phyloP scores from a whole-genome alignment of 1,140 invertebrate species.

The Atopsyche davidsoni region DNA sequence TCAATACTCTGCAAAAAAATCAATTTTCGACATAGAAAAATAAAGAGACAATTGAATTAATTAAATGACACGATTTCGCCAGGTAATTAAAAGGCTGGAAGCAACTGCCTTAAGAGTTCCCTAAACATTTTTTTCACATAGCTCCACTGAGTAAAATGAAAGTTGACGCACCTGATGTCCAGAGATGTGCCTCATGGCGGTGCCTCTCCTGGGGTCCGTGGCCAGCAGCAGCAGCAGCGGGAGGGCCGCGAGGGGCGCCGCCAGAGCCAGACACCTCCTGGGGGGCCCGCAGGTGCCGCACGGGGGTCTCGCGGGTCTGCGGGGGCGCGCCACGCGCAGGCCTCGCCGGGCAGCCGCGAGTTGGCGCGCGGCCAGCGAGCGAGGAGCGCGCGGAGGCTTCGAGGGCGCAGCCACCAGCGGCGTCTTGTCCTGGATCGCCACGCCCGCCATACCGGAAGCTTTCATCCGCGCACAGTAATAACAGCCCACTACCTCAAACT shows the following conservation, averaged over 20 bases:
- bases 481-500: too few species aligned
- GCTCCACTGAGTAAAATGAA: not conserved
- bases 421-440: too few species aligned
- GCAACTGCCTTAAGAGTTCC: not conserved
- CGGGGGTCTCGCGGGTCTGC: conserved; percentile 5
- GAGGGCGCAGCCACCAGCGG: too few species aligned
- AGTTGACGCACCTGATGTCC: conserved; percentile 20
- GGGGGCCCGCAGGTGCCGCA: conserved; percentile 18
- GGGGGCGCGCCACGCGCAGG: not conserved
- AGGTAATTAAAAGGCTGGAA: not conserved
- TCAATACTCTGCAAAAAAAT: too few species aligned
- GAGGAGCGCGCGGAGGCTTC: too few species aligned
- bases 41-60: too few species aligned
- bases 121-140: too few species aligned
- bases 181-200: conserved; percentile 18
- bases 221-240: conserved; percentile 25
- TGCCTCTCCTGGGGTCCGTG: conserved; percentile 26
- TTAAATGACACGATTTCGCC: not conserved
- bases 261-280: conserved; percentile 22
- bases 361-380: not conserved
- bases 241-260: conserved; percentile 22
- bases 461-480: too few species aligned
- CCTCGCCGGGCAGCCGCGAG: conserved; percentile 5
- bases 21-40: too few species aligned
- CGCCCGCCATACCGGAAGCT: too few species aligned